phyloP scores from a whole-genome alignment of 2,113 vertebrate species.

The Riparia riparia region DNA sequence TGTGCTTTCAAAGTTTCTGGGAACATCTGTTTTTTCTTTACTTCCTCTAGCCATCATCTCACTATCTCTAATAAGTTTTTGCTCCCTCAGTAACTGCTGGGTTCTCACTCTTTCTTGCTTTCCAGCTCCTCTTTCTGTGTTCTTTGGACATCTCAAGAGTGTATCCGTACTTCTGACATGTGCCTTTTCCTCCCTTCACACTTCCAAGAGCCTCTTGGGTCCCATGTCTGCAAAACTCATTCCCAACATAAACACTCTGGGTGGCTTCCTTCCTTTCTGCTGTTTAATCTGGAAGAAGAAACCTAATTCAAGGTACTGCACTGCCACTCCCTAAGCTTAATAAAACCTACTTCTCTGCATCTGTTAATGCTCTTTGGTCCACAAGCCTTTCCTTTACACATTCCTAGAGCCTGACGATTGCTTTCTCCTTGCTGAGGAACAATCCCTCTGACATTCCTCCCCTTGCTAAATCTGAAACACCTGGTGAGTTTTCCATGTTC shows the following conservation, averaged over 20 bases:
- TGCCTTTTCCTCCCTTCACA: not conserved
- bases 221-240: conserved; percentile 10
- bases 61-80: not conserved
- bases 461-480: not conserved
- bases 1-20: not conserved
- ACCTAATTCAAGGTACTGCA: not conserved
- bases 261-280: not conserved
- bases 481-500: not conserved
- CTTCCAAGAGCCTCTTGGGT: not conserved
- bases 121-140: not conserved
- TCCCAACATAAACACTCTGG: not conserved
- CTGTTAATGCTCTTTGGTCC: not conserved
- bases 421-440: not conserved
- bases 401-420: not conserved
- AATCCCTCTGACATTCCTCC: not conserved
- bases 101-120: not conserved
- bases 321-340: not conserved
- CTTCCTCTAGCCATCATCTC: not conserved
- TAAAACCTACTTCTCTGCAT: not conserved
- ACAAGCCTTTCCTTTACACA: not conserved
- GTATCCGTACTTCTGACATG: not conserved
- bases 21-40: not conserved
- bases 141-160: not conserved
- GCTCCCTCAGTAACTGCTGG: not conserved
- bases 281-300: conserved; percentile 40